Evolutionary conservation across 2,797 vertebrate genomes (phyloP).

Genomic region (Heterohyrax brucei): DNA sequence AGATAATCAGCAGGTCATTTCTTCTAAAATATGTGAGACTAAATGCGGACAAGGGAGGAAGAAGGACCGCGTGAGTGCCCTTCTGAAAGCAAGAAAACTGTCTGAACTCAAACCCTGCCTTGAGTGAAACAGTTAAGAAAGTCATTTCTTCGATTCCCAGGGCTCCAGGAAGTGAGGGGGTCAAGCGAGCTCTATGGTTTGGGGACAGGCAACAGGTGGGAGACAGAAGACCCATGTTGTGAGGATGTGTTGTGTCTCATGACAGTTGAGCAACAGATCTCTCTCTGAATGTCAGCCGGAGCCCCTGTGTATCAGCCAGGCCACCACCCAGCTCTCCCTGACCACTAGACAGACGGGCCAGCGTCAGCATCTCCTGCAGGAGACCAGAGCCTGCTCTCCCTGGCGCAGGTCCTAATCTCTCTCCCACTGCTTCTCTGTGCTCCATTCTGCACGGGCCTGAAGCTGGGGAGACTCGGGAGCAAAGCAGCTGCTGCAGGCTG

Average conservation of each 20-base stretch:
- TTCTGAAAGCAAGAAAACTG: not conserved
- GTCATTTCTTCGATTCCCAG: not conserved
- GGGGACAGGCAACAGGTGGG: not conserved
- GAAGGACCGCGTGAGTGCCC: not conserved
- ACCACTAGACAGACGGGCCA: slow-evolving; percentile 48
- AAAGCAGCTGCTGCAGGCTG: slow-evolving; percentile 80
- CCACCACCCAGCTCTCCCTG: not conserved
- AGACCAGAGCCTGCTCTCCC: slow-evolving; percentile 42
- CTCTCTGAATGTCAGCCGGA: not conserved
- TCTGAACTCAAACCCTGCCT: not conserved
- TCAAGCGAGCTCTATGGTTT: not conserved
- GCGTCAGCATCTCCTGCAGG: slow-evolving; percentile 44
- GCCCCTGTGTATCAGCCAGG: not conserved
- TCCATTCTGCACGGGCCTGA: slow-evolving; percentile 58
- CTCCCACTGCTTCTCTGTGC: slow-evolving; percentile 38
- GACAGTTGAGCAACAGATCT: not conserved
- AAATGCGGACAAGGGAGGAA: not conserved
- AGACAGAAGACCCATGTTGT: fast-evolving
- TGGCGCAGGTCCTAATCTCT: slow-evolving; percentile 70
- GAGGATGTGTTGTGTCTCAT: not conserved
- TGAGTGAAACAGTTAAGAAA: not conserved
- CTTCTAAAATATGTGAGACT: not conserved
- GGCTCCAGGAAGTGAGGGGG: not conserved
- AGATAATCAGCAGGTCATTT: not conserved
- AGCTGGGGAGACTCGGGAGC: slow-evolving; percentile 65